phyloP scores from a whole-genome alignment of 2,888 invertebrate species.

The Volucella inanis region DNA sequence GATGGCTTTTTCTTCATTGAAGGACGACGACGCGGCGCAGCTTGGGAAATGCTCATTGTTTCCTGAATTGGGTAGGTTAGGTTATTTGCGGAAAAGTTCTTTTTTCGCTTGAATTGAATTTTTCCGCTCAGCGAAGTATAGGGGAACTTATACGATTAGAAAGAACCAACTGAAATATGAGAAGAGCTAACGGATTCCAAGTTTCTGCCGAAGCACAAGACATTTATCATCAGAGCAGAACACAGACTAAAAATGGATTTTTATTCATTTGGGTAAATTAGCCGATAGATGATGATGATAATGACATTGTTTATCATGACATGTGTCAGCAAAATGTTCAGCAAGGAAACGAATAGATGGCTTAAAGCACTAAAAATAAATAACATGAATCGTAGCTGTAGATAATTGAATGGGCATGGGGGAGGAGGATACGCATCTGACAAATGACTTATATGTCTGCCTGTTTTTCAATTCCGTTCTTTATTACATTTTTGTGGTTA shows the following conservation, averaged over 20 bases:
- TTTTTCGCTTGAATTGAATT: constrained; percentile 67
- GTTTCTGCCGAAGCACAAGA: constrained; percentile 29
- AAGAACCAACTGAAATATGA: constrained; percentile 47
- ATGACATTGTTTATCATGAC: constrained; percentile 63
- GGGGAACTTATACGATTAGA: constrained; percentile 42
- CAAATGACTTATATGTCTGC: no score
- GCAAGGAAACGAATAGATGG: constrained; percentile 12
- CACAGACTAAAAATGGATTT: constrained; percentile 27
- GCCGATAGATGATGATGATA: constrained; percentile 67
- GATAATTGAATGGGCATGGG: background rate
- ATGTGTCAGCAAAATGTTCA: constrained; percentile 56
- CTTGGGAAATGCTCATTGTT: constrained; percentile 57
- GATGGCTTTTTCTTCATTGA: constrained; percentile 25
- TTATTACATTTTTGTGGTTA: no score
- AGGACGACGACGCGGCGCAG: background rate
- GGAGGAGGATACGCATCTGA: no score
- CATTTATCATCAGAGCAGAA: constrained; percentile 60
- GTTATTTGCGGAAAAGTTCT: constrained; percentile 60
- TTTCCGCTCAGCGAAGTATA: constrained; percentile 35
- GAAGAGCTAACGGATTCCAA: constrained; percentile 37
- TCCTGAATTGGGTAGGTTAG: constrained; percentile 51
- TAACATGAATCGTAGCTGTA: background rate
- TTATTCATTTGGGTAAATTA: constrained; percentile 60
- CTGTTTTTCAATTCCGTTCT: no score
- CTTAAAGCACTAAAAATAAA: constrained; percentile 4